Evolutionary conservation across 2,888 invertebrate species (phyloP), one percentile per base, ranked within the genome.

Genomic region (Dryococelus australis): DNA sequence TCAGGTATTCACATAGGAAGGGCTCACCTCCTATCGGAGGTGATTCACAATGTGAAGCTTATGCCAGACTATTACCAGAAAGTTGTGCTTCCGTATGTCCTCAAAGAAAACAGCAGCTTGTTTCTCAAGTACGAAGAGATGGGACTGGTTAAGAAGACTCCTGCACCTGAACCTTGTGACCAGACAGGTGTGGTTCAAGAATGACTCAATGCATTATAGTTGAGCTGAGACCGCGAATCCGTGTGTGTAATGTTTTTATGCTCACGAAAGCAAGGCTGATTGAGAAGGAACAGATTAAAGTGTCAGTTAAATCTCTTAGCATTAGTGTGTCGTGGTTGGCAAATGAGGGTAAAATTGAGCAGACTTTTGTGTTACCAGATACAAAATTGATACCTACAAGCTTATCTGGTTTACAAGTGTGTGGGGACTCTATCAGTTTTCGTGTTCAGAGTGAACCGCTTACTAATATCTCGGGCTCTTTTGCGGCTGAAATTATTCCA

Each of bases 1-100:
- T 90, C 92, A 92, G 96, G 98, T 51, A 97, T 97, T 90, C 95
- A 95, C 92, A 95, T 96, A 24, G 98, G 98, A 91, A 96, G 96
- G 91, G 96, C 98, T 0, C 98, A 99, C 92, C 93, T 99, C 87
- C 94, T 99, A 20, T 95, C 96, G 84, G 96, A 96, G 12, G 97
- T 99, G 87, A 99, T 99, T 86, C 95, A 95, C 91, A 99, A 99
- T 91, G 95, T 99, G 89, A 96, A 97, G 93, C 92, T 98, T 90
- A 93, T 95, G 91, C 92, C 95, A 0, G 95, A 97, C 90, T 99
- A 97, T 92, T 99, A 99, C 92, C 94, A 96, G 91, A 95, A 95
- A 91, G 95, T 96, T 0, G 96, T 96, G 0, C 91, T 99, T 89
- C 95, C 97, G 0, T 99, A 97, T 93, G 95, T 95, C 43, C 93